Base-by-base conservation (phyloP, 92 coral and sea anemone species). In the Palythoa grandiflora region DNA sequence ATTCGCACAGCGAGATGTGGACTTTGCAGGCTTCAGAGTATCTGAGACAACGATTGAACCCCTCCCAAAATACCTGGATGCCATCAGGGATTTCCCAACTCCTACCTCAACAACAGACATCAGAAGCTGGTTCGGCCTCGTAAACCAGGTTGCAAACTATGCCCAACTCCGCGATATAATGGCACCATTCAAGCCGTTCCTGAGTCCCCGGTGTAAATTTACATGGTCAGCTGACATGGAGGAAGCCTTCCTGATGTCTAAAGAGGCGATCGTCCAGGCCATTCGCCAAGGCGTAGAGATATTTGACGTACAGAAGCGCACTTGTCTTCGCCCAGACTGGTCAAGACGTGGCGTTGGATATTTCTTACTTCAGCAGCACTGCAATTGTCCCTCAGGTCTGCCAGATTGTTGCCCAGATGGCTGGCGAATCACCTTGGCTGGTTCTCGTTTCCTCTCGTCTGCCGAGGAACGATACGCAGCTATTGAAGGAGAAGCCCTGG, bases 381-480 rank as follows among this genome's bases (percentile, higher is more conserved):
- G 28, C 28, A 28, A 21, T 36, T 71, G 75, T 14, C 48, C 28
- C 28, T 28, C 28, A 28, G 28, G 28, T 28, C 28, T 28, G 28
- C 28, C 75, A 71, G 75, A 71, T 71, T 71, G 75, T 37, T 71
- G 75, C 50, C 75, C 48, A 20, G 75, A 71, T 8, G 75, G 75
- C 75, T 71, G 75, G 72, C 72, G 20, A 66, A 66, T 66, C 21
- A 66, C 38, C 28, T 28, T 28, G 28, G 28, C 28, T 28, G 28
- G 28, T 28, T 28, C 28, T 28, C 28, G 28, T 28, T 66, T 66
- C 17, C 72, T 66, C 2, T 66, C 44, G 13, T 71, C 75, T 10
- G 75, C 75, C 2, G 75, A 71, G 37, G 75, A 71, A 71, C 40
- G 75, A 21, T 71, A 71, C 28, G 75, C 75, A 6, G 75, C 75